Evolutionary conservation across 2,113 vertebrate species (phyloP), one percentile per base, ranked within the genome.

Genomic region (Nerophis lumbriciformis): DNA sequence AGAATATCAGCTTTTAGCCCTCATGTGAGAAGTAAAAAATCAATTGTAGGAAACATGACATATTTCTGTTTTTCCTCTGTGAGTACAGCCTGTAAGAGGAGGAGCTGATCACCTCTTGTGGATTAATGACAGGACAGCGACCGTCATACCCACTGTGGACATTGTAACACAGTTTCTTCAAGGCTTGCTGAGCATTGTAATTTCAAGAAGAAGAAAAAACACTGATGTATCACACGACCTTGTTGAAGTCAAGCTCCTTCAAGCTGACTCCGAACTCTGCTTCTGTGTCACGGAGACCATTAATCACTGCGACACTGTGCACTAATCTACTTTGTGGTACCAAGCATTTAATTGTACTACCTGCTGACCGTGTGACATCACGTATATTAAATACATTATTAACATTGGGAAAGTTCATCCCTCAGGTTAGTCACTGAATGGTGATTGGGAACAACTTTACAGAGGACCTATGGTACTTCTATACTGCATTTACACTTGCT

Each of bases 291-390:
- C 62, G 21, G 61, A 77, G 77, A 74, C 80, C 75, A 72, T 89
- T 86, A 90, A 72, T 85, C 87, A 86, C 60, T 50, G 64, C 68
- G 77, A 77, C 82, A 84, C 67, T 62, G 74, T 81, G 71, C 44
- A 62, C 75, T 75, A 70, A 82, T 76, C 70, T 78, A 81, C 81
- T 70, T 83, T 71, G 69, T 65, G 81, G 84, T 82, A 80, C 57
- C 78, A 63, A 73, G 60, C 45, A 7, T 72, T 82, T 82, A 73
- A 82, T 78, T 65, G 69, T 37, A 59, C 68, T 77, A 71, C 66
- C 69, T 35, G 66, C 69, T 78, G 75, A 77, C 72, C 39, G 1
- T 1, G 45, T 58, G 59, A 62, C 75, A 76, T 79, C 38, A 2
- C 42, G 56, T 39, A 48, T 4, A 28, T 47, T 35, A 56, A 73